A percentile compares a stretch with the other conserved stretches of the same genome.
Conservation (phyloP, 2,888 invertebrate species). For the Drosophila demipolita region DNA sequence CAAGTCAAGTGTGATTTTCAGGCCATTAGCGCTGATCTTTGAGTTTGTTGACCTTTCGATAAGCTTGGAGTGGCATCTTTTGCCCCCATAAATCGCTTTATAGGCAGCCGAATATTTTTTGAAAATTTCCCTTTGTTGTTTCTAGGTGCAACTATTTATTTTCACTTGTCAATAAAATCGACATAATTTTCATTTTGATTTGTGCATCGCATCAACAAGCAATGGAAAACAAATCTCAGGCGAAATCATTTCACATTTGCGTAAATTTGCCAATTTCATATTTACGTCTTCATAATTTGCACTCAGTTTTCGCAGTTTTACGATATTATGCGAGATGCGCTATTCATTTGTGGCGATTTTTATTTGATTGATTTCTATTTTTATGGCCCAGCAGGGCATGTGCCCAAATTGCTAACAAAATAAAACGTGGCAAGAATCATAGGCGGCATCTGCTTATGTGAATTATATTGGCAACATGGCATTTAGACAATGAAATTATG, state of each 20-base stretch:
- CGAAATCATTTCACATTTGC: slow-evolving; percentile 48
- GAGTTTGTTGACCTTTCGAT: slow-evolving; percentile 63
- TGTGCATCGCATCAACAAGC: slow-evolving; percentile 51
- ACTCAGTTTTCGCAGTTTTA: slow-evolving; percentile 51
- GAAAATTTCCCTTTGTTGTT: slow-evolving; percentile 38
- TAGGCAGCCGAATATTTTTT: slow-evolving; percentile 19
- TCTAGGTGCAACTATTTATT: slow-evolving; percentile 61
- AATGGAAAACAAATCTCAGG: slow-evolving; percentile 57
- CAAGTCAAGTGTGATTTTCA: slow-evolving; percentile 65
- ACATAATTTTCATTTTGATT: slow-evolving; percentile 65
- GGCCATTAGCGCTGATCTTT: slow-evolving; percentile 43
- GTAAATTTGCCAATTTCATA: slow-evolving; percentile 49
- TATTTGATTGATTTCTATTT: slow-evolving; percentile 55
- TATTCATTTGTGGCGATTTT: slow-evolving; percentile 11
- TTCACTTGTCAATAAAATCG: slow-evolving; percentile 70
- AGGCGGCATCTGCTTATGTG: background rate
- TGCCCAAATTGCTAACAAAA: background rate
- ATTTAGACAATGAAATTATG: background rate
- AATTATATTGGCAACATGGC: background rate
- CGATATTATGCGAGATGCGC: slow-evolving; percentile 30
- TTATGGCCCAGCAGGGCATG: slow-evolving; percentile 15
- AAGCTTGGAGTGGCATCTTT: slow-evolving; percentile 17
- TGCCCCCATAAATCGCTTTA: slow-evolving; percentile 16
- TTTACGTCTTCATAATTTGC: slow-evolving; percentile 74
- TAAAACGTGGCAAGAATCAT: background rate